Evolutionary conservation across 2,888 invertebrate species (phyloP).

Genomic region (Poecilus cupreus): DNA sequence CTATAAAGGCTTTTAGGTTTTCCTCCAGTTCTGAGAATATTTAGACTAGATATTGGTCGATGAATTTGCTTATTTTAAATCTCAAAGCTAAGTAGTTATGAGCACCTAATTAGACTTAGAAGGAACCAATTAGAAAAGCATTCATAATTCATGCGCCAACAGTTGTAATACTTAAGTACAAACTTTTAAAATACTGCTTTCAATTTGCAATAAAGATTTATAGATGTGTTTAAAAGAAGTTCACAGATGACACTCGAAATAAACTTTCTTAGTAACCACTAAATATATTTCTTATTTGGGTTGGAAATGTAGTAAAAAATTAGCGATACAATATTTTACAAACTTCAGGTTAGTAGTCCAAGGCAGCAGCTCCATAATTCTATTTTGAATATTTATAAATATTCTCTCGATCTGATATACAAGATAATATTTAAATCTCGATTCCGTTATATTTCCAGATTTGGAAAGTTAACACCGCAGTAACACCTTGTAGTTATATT

Average conservation of each 20-base stretch:
- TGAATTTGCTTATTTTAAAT: no score
- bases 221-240: neutral
- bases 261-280: neutral
- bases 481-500: neutral
- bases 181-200: neutral
- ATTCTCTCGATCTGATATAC: neutral
- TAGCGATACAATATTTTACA: constrained; percentile 32
- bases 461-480: constrained; percentile 36
- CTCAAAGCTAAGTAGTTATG: no score
- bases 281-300: constrained; percentile 3
- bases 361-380: constrained; percentile 23
- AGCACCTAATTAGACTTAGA: neutral
- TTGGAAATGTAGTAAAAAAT: constrained; percentile 17
- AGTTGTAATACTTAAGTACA: neutral
- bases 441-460: constrained; percentile 20
- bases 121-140: neutral
- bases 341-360: constrained; percentile 27
- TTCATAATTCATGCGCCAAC: neutral
- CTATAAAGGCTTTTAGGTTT: no score
- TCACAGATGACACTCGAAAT: neutral
- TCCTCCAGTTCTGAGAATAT: no score
- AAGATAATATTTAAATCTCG: neutral
- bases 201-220: neutral
- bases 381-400: constrained; percentile 18
- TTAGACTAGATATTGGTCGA: no score